Base-by-base conservation (phyloP, 2,797 vertebrate genomes). In the Pampus argenteus region DNA sequence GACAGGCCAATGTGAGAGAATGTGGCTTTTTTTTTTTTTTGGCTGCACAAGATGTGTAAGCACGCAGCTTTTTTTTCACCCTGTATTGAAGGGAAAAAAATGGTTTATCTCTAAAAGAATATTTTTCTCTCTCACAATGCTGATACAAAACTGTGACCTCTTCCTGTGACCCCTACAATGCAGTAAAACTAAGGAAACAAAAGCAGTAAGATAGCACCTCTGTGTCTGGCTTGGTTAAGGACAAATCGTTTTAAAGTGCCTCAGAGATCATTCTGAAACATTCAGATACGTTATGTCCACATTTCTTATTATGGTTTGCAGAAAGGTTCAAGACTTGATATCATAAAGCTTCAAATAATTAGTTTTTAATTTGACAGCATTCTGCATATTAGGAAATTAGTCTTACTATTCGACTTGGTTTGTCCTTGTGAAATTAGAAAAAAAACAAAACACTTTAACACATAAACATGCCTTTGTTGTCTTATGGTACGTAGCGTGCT, bases 151-250 rank as follows among this genome's bases (percentile, higher is more conserved):
- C 73, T 28, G 62, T 77, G 87, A 88, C 88, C 91, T 86, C 79
- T 71, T 61, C 48, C 60, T 54, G 58, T 87, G 88, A 91, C 83
- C 86, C 76, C 69, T 72, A 80, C 80, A 85, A 84, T 81, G 71
- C 85, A 81, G 86, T 84, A 79, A 88, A 88, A 83, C 47, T 79
- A 70, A 81, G 76, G 85, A 88, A 83, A 91, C 76, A 91, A 91
- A 91, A 72, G 81, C 47, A 1, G 62, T 7, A 26, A 78, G 84
- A 85, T 74, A 68, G 74, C 80, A 82, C 75, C 68, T 79, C 62
- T 75, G 68, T 78, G 76, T 84, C 72, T 68, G 58, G 47, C 11
- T 2, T 78, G 86, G 82, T 84, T 91, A 86, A 89, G 87, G 86
- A 92, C 84, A 85, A 88, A 88, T 79, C 66, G 8, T 80, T 65